phyloP scores from a whole-genome alignment of 2,888 invertebrate genomes.

The Limulus polyphemus region DNA sequence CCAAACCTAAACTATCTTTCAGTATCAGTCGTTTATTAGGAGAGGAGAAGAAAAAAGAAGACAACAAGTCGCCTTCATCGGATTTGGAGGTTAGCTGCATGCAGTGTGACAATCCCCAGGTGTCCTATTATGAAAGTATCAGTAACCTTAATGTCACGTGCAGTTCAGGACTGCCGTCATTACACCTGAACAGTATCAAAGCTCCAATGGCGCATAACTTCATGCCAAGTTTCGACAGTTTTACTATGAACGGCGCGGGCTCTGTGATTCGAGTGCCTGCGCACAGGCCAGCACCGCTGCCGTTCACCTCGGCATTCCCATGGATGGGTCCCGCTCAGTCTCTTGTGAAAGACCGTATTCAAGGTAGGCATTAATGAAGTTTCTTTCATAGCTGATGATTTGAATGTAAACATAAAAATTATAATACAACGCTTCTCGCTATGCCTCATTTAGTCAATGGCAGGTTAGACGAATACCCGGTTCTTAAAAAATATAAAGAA shows the following conservation, averaged over 20 bases:
- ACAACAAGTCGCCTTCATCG: conserved; percentile 7
- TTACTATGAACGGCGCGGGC: conserved; percentile 26
- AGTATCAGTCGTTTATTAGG: conserved; percentile 65
- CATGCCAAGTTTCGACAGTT: conserved; percentile 14
- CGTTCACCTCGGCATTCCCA: conserved; percentile 20
- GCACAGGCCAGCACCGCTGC: conserved; percentile 51
- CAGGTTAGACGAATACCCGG: too few species aligned
- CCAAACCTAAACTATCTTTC: conserved; percentile 46
- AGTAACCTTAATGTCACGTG: conserved; percentile 12
- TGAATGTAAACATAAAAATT: too few species aligned
- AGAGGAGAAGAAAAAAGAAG: conserved; percentile 30
- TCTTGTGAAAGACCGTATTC: conserved; percentile 66
- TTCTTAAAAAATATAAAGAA: too few species aligned
- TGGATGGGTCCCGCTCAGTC: conserved; percentile 24
- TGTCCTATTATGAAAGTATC: conserved; percentile 14
- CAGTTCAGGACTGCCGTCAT: conserved; percentile 13
- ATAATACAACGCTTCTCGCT: too few species aligned
- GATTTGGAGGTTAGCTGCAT: conserved; percentile 11
- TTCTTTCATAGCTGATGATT: too few species aligned
- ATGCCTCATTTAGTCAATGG: too few species aligned
- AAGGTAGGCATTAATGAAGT: conserved; percentile 47
- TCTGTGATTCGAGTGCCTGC: conserved; percentile 38
- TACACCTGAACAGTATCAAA: conserved; percentile 16
- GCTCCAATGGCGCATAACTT: conserved; percentile 12
- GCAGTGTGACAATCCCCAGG: conserved; percentile 13